Evolutionary conservation across 2,888 invertebrate genomes (phyloP), one percentile per base, ranked within the genome.

Genomic region (Aporophyla lueneburgensis): DNA sequence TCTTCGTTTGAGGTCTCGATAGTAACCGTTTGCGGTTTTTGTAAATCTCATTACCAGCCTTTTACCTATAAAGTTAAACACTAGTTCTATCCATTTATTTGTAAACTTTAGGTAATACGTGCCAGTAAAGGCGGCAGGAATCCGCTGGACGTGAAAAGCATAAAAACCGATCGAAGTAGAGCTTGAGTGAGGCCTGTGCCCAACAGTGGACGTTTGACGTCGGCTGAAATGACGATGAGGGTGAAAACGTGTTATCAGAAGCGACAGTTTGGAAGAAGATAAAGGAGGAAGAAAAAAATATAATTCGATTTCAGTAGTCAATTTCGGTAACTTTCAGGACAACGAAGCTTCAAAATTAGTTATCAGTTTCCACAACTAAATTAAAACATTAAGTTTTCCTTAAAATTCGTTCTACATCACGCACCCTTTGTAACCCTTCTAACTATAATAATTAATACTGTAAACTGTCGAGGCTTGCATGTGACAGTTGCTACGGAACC

Each of bases 401-500:
- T 16, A 4, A 24, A 69, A 78, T 33, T 71, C 19, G 63, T 74
- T 70, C 49, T 46, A 43, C 16, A 33, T 46, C 43, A 59, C 16
- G 14, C 49, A 59, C 82, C 82, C 80, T 73, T 83, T 67, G 51
- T 27, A 59, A 43, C 75, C 71, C 43, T 54, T 59, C 27, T 51
- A 80, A 74, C 74, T 83, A 83, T 46, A 46, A 83, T 46, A 46
- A 46, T 66, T 61, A 74, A 74, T 33, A 56, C 58, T 27, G 49
- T 65, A 49, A 21, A 43, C 33, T 49, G 61, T 72, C 19, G 68
- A 61, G 62, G 67, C 21, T 68, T 86, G 86, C 63, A 10, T 69
- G 66, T 87, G 87, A 80, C 86, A 86, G 84, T 72, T 80, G 81
- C 81, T 86, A 79, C 21, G 71, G 46, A 74, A 70, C 69, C 65